These are phyloP conservation scores for Morpho helenor DNA, from an alignment of 2,888 invertebrate genomes.

Conservation along the genomic window DNA sequence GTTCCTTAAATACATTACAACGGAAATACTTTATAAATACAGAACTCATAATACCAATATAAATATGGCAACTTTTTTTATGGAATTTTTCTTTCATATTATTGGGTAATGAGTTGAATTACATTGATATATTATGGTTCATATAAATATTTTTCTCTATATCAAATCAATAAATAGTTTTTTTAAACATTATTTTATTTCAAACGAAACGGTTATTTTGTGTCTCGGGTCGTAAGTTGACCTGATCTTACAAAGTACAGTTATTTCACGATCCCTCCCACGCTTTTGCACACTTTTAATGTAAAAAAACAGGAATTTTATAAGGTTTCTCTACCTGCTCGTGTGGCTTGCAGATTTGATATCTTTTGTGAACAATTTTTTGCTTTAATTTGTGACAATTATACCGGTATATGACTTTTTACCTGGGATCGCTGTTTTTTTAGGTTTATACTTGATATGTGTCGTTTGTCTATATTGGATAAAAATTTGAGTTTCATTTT, in stretches of 20 bases:
- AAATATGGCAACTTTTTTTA: too few relatives aligned
- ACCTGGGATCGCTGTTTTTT: slow-evolving; percentile 65
- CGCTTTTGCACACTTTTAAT: slow-evolving; percentile 72
- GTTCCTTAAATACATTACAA: too few relatives aligned
- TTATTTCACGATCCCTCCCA: slow-evolving; percentile 68
- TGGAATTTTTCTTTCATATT: too few relatives aligned
- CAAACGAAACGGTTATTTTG: slow-evolving; percentile 13
- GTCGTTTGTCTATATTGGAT: too few relatives aligned
- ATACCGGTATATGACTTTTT: slow-evolving; percentile 79
- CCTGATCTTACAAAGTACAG: slow-evolving; percentile 43
- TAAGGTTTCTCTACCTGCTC: slow-evolving; percentile 72
- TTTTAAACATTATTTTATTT: neutral
- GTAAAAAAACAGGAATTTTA: slow-evolving; percentile 55
- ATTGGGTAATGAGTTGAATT: too few relatives aligned
- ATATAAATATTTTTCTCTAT: too few relatives aligned
- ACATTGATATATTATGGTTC: too few relatives aligned
- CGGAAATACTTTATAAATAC: too few relatives aligned
- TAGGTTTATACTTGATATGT: slow-evolving; percentile 31
- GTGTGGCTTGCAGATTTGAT: slow-evolving; percentile 80
- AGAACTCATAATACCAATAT: too few relatives aligned
- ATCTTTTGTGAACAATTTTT: slow-evolving; percentile 72
- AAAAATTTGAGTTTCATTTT: too few relatives aligned
- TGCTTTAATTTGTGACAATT: slow-evolving; percentile 80
- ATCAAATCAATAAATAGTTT: too few relatives aligned
- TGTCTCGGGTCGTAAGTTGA: slow-evolving; percentile 15